Evolutionary conservation across 1,140 invertebrate species (phyloP), one percentile per base, ranked within the genome.

Genomic region (Zaprionus tsacasi): DNA sequence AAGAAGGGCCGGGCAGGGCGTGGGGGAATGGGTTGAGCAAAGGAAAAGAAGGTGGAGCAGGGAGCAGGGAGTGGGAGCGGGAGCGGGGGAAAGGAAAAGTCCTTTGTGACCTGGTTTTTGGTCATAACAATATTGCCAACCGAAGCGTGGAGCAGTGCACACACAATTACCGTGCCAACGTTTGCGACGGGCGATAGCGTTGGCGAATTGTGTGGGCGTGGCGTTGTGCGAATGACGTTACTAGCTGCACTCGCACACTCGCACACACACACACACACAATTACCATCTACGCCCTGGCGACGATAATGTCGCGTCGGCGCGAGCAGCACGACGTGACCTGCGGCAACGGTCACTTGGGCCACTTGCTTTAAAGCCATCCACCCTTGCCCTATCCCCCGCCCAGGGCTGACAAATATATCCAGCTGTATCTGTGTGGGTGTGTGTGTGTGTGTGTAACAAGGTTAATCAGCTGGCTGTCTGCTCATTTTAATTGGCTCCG

Each of bases 111-210:
- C 85, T 89, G 85, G 85, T 89, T 89, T 89, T 89, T 89, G 85
- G 85, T 89, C 85, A 89, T 89, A 89, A 89, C 85, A 89, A 89
- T 89, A 89, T 89, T 89, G 85, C 85, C 85, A 89, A 89, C 78
- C 85, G 83, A 87, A 88, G 83, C 83, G 83, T 88, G 81, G 80
- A 77, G 83, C 83, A 88, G 80, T 76, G 83, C 75, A 85, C 85
- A 89, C 85, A 89, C 85, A 89, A 89, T 85, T 89, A 89, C 85
- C 81, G 85, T 81, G 78, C 73, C 83, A 81, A 88, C 82, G 71
- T 81, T 77, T 75, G 54, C 56, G 71, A 45, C 60, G 60, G 64
- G 77, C 78, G 65, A 71, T 65, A 57, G 50, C 78, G 61, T 63
- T 61, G 52, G 50, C 48, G 30, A 67, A 74, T 69, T 40, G 71